These are phyloP conservation scores for Drosophila cognata DNA, from an alignment of 2,888 invertebrate species.

Conservation along the genomic window DNA sequence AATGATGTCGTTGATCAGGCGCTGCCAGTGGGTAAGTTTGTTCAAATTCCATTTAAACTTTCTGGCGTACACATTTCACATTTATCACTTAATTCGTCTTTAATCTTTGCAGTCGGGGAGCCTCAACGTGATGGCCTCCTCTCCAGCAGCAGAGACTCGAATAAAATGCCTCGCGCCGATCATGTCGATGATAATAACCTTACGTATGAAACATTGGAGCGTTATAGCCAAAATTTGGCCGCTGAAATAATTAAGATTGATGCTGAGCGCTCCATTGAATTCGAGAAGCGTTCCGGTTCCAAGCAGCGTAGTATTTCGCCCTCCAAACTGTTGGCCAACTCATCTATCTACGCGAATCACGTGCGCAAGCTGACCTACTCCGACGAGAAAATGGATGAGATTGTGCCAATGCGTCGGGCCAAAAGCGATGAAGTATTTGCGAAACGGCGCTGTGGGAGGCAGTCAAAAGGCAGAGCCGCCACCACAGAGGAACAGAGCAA, in stretches of 20 bases:
- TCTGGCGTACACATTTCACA: background rate
- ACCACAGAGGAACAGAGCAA: constrained; percentile 36
- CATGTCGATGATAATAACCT: constrained; percentile 47
- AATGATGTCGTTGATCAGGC: constrained; percentile 32
- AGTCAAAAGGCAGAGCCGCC: constrained; percentile 21
- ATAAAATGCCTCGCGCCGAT: constrained; percentile 9
- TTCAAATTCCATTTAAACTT: constrained; percentile 23
- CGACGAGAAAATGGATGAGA: constrained; percentile 44
- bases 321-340: constrained; percentile 23
- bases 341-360: constrained; percentile 27
- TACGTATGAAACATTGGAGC: constrained; percentile 61
- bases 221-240: constrained; percentile 53
- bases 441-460: constrained; percentile 13
- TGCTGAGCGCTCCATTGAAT: constrained; percentile 62
- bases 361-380: constrained; percentile 69
- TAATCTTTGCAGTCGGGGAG: constrained; percentile 36
- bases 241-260: constrained; percentile 63
- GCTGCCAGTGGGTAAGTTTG: constrained; percentile 60
- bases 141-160: constrained; percentile 15
- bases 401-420: constrained; percentile 31
- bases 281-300: constrained; percentile 59
- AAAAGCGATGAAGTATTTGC: constrained; percentile 42
- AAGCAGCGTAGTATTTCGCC: constrained; percentile 51
- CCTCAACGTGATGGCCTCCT: constrained; percentile 12
- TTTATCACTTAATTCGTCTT: constrained; percentile 33